Evolutionary conservation across 1,140 invertebrate species (phyloP).

Genomic region (Paralvinella palmiformis): DNA sequence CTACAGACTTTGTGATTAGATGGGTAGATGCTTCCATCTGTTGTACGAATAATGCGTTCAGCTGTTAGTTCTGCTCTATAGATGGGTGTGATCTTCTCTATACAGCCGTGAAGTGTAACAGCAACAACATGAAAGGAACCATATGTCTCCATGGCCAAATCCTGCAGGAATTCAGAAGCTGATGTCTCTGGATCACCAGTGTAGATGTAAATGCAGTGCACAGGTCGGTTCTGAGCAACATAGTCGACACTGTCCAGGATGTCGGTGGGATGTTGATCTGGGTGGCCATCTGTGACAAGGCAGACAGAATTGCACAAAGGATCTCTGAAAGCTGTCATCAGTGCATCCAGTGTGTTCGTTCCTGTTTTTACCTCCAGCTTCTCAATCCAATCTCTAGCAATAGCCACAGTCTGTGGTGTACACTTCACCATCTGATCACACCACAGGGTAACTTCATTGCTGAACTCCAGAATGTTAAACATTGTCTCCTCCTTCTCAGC

Average conservation of each 20-base stretch:
- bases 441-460: constrained; percentile 47
- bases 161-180: constrained; percentile 43
- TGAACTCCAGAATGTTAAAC: constrained; percentile 50
- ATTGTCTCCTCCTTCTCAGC: constrained; percentile 27
- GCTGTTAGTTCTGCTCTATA: constrained; percentile 35
- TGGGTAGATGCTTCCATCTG: constrained; percentile 34
- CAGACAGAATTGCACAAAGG: constrained; percentile 42
- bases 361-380: constrained; percentile 44
- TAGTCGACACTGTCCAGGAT: constrained; percentile 40
- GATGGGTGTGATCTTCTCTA: constrained; percentile 44
- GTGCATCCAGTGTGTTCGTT: constrained; percentile 46
- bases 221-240: constrained; percentile 28
- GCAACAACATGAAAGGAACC: constrained; percentile 46
- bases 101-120: constrained; percentile 37
- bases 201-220: constrained; percentile 46
- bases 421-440: constrained; percentile 48
- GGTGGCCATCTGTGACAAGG: constrained; percentile 47
- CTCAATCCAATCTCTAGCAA: constrained; percentile 45
- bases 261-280: constrained; percentile 44
- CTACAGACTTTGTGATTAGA: constrained; percentile 38
- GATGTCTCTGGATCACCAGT: constrained; percentile 33
- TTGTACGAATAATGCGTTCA: constrained; percentile 37
- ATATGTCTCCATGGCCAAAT: constrained; percentile 45
- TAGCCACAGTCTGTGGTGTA: constrained; percentile 43
- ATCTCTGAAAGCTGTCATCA: constrained; percentile 43